Evolutionary conservation across 2,888 invertebrate genomes (phyloP), one percentile per base, ranked within the genome.

Genomic region (Pseudococcus longispinus): DNA sequence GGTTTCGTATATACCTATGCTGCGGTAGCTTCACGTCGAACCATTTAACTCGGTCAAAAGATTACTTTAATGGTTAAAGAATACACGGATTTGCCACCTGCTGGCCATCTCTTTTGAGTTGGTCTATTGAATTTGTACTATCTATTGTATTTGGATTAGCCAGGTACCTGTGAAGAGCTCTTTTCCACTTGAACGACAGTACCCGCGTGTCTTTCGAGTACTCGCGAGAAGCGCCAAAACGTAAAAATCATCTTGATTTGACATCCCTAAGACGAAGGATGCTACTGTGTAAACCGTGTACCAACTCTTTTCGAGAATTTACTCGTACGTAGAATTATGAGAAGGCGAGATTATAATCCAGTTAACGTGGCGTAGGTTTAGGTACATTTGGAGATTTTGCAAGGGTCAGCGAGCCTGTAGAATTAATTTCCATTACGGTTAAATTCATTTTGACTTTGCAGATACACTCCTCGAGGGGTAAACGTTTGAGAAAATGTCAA

Each of bases 91-190:
- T 70, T 85, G 85, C 85, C 85, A 85, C 85, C 85, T 85, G 85
- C 85, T 85, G 85, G 37, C 65, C 65, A 60, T 51, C 13, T 70
- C 65, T 44, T n/a, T 85, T 85, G 13, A 13, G n/a, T 23, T 13
- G 23, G 42, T 18, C 60, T 32, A 65, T 85, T 42, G 44, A 85
- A 84, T 84, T 60, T 60, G 55, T 29, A 37, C 55, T 13, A n/a
- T 70, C 37, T 85, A 65, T 85, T 85, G 85, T 85, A 70, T 44
- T 70, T 42, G 85, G 85, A 85, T 85, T 85, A 85, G 85, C 85
- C 70, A 85, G 85, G 85, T 85, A 85, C 70, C 85, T 74, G 84
- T 23, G n/a, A 23, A 42, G 37, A 26, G 65, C 18, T 42, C 42
- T 20, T 11, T 42, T 80, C 32, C 74, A 74, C 74, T 74, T 74